Percentiles rank a stretch among this genome's conserved stretches.
Evolutionary conservation across 2,113 vertebrate genomes (phyloP).

Genomic region (Phylloscopus trochiloides): DNA sequence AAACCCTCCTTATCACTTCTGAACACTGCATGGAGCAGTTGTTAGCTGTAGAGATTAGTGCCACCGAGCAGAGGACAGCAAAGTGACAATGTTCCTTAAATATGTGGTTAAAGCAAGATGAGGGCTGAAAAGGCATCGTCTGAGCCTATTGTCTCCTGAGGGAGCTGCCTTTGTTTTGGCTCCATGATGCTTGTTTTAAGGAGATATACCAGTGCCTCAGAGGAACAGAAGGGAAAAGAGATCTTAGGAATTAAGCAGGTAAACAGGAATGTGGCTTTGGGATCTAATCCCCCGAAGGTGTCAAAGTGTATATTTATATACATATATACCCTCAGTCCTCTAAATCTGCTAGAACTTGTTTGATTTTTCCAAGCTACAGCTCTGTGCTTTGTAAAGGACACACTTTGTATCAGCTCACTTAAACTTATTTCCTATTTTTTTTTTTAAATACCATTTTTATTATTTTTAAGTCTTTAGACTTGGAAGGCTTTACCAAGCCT

Average conservation of each 20-base stretch:
- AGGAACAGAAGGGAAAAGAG: not conserved
- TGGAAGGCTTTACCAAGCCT: not conserved
- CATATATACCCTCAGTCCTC: not conserved
- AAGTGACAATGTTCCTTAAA: not conserved
- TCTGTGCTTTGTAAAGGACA: not conserved
- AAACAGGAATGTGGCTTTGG: not conserved
- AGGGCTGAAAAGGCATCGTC: not conserved
- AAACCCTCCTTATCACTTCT: not conserved
- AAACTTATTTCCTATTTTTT: not conserved
- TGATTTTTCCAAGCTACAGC: not conserved
- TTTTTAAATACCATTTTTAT: not conserved
- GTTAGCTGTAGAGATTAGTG: not conserved
- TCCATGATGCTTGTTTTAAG: not conserved
- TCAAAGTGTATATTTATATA: not conserved
- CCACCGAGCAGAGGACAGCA: not conserved
- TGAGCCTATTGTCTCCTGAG: not conserved
- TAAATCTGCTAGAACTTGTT: not conserved
- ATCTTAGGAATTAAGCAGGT: not conserved
- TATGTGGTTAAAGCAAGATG: not conserved
- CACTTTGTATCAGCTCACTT: not conserved
- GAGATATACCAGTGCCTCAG: not conserved
- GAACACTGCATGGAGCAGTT: not conserved
- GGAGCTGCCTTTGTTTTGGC: not conserved
- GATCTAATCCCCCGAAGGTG: not conserved
- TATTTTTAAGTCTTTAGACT: not conserved